Evolutionary conservation across 2,888 invertebrate genomes (phyloP), one percentile per base, ranked within the genome.

Genomic region (Nezara viridula): DNA sequence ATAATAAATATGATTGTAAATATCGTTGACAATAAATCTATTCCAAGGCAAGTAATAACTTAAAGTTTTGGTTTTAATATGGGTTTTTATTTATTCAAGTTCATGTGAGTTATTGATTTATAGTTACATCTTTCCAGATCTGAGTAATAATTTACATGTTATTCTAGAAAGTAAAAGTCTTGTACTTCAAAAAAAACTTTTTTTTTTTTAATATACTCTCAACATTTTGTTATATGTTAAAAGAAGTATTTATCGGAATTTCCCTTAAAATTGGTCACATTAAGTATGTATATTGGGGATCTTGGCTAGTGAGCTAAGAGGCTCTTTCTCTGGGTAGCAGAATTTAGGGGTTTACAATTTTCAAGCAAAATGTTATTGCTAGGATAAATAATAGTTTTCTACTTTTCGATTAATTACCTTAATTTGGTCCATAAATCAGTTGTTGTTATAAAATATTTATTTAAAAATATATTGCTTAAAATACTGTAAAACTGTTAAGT

Each of bases 1-100:
- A 60, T 32, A 60, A 60, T 60, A 14, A 60, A 27, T 60, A 27
- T 60, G 60, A 27, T 27, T 60, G 60, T 60, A 60, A 60, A 60
- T 60, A 60, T 60, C 60, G 27, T 60, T 60, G 60, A 60, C 60
- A 60, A 60, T 60, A 60, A 60, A 60, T 60, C 27, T 27, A 60
- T 27, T 60, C 16, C 27, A 60, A 60, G 27, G 27, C 12, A 60
- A 60, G 55, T 60, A 27, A 16, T n/a, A 55, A 55, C 10, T 55
- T 4, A 27, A 60, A 60, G 2, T 60, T 60, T 60, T 27, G 60
- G 27, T 60, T 60, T 27, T 60, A 14, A 60, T 60, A 14, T 60
- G 10, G 60, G 60, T 14, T 60, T 27, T 60, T 27, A 9, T 10
- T 55, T 10, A n/a, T n/a, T 60, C 27, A 27, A 4, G 14, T 60